Evolutionary conservation across 2,888 invertebrate genomes (phyloP).

Genomic region (Tigriopus californicus): DNA sequence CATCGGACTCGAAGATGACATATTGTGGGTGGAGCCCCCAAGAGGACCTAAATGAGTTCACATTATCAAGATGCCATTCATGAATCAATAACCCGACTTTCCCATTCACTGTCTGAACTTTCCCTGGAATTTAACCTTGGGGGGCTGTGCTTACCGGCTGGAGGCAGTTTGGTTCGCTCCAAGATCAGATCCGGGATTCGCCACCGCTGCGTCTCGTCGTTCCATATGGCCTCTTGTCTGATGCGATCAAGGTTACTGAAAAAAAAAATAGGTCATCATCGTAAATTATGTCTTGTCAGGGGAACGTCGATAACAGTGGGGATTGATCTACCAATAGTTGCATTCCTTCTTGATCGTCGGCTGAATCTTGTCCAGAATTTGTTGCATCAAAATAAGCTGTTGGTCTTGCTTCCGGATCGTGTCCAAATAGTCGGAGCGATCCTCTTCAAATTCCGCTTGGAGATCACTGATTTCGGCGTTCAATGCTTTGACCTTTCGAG

Average conservation of each 20-base stretch:
- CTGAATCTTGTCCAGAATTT: conserved; percentile 43
- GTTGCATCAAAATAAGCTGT: conserved; percentile 43
- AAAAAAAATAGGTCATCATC: conserved; percentile 9
- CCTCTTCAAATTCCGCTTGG: conserved; percentile 59
- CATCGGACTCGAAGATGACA: too few species aligned
- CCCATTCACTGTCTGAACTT: background rate
- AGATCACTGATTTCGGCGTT: conserved; percentile 38
- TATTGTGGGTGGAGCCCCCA: too few species aligned
- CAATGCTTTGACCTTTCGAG: background rate
- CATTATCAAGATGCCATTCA: background rate
- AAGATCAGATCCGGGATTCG: conserved; percentile 45
- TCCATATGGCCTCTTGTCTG: conserved; percentile 47
- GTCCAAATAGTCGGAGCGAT: conserved; percentile 61
- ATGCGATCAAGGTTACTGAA: conserved; percentile 46
- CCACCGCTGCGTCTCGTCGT: conserved; percentile 51
- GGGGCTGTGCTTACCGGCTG: conserved; percentile 32
- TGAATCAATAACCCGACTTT: background rate
- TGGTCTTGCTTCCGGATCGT: conserved; percentile 53
- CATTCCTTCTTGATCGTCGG: conserved; percentile 49
- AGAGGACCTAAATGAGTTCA: background rate
- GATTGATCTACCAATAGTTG: conserved; percentile 40
- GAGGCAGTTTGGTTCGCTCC: conserved; percentile 46
- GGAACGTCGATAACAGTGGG: background rate
- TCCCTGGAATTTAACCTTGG: background rate
- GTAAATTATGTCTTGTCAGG: background rate